Evolutionary conservation across 2,113 vertebrate species (phyloP), one percentile per base, ranked within the genome.

Genomic region (Archocentrus centrarchus): DNA sequence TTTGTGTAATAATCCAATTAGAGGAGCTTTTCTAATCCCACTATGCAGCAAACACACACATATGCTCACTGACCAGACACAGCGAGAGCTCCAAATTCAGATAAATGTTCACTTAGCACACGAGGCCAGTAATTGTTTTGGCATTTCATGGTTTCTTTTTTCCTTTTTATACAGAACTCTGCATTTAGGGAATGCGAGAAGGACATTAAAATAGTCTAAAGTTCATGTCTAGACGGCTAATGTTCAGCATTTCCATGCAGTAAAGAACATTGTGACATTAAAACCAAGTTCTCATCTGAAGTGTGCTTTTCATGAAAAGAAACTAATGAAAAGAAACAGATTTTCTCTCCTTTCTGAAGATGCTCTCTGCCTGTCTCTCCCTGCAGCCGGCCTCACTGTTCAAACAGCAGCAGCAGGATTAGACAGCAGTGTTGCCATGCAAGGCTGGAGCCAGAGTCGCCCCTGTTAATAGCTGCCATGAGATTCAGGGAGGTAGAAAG

Each of bases 1-100:
- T 91, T 89, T 86, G 88, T 85, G 60, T 59, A 83, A 85, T 91
- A 92, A 91, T 91, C 88, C 80, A 75, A 92, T 91, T 89, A 83
- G 24, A 27, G 57, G n/a, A 75, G 59, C 82, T 88, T 88, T 83
- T 78, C 63, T 77, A 79, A 81, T 68, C 58, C 53, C 6, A 2
- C 60, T 63, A 20, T 58, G 47, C 82, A 79, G 59, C 44, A 80
- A 63, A 77, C 59, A 53, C 60, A 83, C 50, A 77, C n/a, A 73
- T 18, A 59, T 57, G 18, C 82, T 63, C 53, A 68, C 27, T 86
- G 79, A 85, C 83, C 76, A 22, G 59, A 81, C n/a, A n/a, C 39
- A 63, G 10, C 18, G 22, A 58, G 24, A 57, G 11, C 75, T 83
- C 13, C 10, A 61, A 24, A 80, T 59, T 64, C 68, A 63, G 20